phyloP scores from a whole-genome alignment of 2,113 vertebrate genomes.

The Malurus alboscapulatus region DNA sequence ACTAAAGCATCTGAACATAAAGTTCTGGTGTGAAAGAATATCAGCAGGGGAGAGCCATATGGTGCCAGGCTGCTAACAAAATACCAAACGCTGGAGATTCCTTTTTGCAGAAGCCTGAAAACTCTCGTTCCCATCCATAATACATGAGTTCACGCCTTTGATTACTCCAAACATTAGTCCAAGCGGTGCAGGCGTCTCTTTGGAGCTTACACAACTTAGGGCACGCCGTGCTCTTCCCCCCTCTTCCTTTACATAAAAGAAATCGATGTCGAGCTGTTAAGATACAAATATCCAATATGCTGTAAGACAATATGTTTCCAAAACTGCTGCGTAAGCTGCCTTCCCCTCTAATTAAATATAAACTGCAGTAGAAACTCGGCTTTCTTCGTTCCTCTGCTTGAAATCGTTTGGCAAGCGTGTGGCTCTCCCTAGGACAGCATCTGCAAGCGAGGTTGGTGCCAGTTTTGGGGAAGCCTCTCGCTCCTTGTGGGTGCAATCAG shows the following conservation, averaged over 20 bases:
- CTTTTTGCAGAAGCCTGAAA: conserved; percentile 53
- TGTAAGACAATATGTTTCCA: conserved; percentile 46
- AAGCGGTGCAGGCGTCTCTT: conserved; percentile 39
- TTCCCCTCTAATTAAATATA: conserved; percentile 56
- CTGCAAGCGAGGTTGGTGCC: neutral
- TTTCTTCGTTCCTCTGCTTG: conserved; percentile 14
- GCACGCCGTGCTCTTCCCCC: neutral
- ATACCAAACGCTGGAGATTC: conserved; percentile 37
- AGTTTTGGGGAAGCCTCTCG: neutral
- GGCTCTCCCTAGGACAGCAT: neutral
- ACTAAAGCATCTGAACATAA: conserved; percentile 35
- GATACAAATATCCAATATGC: conserved; percentile 54
- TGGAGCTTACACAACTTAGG: conserved; percentile 50
- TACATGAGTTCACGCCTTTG: conserved; percentile 66
- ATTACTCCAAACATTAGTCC: conserved; percentile 44
- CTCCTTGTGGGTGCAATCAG: neutral
- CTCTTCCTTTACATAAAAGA: conserved; percentile 36
- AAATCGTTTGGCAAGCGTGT: neutral
- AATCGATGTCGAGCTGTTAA: conserved; percentile 38
- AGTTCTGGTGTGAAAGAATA: conserved; percentile 58
- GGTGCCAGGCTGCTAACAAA: conserved; percentile 54
- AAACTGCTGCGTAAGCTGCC: conserved; percentile 62
- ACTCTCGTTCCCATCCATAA: conserved; percentile 59
- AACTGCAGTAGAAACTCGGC: neutral
- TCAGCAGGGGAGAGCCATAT: conserved; percentile 67